Conservation (phyloP, 2,797 vertebrate species). For the Smutsia gigantea region DNA sequence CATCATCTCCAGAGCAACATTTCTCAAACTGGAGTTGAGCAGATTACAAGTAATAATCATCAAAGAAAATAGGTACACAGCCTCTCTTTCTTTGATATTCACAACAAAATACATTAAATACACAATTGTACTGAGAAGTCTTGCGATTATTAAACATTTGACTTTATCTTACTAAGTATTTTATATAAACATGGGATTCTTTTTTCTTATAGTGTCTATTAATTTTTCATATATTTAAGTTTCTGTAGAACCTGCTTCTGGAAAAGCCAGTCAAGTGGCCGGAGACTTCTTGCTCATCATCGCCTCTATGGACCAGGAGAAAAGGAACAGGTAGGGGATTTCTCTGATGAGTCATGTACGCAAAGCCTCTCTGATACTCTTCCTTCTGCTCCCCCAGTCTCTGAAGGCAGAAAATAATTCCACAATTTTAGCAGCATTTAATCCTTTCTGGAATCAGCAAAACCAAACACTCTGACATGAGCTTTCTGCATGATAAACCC, state of each 20-base stretch:
- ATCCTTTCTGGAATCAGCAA: not conserved
- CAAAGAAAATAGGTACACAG: not conserved
- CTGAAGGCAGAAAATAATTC: not conserved
- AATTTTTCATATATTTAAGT: not conserved
- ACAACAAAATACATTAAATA: not conserved
- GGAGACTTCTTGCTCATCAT: not conserved
- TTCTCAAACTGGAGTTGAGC: not conserved
- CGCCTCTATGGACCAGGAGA: not conserved
- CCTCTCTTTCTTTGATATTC: not conserved
- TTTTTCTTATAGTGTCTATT: not conserved
- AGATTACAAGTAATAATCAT: not conserved
- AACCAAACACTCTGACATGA: not conserved
- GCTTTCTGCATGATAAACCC: not conserved
- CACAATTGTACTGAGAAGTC: not conserved
- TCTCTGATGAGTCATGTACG: not conserved
- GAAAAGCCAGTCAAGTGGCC: not conserved
- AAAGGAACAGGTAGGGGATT: not conserved
- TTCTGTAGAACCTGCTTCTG: constrained; percentile 10
- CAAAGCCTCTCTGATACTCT: not conserved
- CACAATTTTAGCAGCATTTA: not conserved
- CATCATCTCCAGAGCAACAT: not conserved
- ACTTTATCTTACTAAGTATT: not conserved
- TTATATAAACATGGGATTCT: not conserved
- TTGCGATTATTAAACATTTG: not conserved
- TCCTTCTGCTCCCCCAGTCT: not conserved